These are phyloP conservation scores for Lophotriccus pileatus DNA, from an alignment of 2,797 vertebrate species.

Conservation along the genomic window DNA sequence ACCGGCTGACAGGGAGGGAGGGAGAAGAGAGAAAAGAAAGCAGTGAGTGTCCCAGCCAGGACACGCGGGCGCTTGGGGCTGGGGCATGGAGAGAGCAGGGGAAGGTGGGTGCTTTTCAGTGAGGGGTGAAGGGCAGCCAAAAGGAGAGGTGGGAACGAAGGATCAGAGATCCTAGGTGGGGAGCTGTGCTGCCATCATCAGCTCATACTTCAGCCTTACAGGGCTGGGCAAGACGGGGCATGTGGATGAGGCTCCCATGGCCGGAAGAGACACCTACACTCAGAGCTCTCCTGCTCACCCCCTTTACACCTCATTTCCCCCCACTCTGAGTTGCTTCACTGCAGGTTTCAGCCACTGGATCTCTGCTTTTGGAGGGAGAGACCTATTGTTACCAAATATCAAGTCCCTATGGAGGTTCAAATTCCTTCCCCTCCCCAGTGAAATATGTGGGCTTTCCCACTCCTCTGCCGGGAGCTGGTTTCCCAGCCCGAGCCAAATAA, in stretches of 20 bases:
- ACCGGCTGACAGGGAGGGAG: slow-evolving; percentile 78
- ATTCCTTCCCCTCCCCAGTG: slow-evolving; percentile 24
- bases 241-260: neutral
- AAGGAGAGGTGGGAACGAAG: neutral
- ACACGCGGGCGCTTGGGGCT: fast-evolving
- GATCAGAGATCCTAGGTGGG: neutral
- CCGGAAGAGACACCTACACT: neutral
- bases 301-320: neutral
- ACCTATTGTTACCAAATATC: slow-evolving; percentile 3
- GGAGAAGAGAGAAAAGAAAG: slow-evolving; percentile 24
- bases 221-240: fast-evolving
- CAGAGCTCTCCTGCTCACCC: neutral
- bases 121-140: neutral
- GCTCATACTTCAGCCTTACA: neutral
- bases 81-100: neutral
- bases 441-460: slow-evolving; percentile 19
- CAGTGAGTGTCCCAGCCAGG: neutral
- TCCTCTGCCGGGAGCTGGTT: neutral
- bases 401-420: neutral
- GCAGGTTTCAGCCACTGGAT: neutral
- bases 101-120: neutral
- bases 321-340: neutral
- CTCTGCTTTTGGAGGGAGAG: neutral
- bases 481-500: neutral
- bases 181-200: neutral